Evolutionary conservation across 2,797 vertebrate genomes (phyloP), one percentile per base, ranked within the genome.

Genomic region (Myotis planiceps): DNA sequence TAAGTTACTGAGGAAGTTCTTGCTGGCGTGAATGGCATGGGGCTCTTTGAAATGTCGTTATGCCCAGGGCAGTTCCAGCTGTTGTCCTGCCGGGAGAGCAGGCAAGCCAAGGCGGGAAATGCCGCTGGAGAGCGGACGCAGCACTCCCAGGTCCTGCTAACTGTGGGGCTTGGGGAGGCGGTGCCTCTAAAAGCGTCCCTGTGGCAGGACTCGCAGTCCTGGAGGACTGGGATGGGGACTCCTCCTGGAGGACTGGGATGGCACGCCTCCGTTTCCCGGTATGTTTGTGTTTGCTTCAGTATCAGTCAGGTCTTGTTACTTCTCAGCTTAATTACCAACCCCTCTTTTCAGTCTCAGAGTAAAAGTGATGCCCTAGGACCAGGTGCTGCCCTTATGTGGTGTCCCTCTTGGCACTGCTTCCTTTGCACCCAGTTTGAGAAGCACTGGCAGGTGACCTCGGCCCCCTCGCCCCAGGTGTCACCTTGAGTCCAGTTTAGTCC

Each of bases 1-100:
- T 96, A 92, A 63, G 96, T 97, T 69, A 86, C 98, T 98, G 94
- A 49, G 94, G 96, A 97, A 98, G 97, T 97, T 96, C 92, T 42
- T 63, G 82, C 96, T 75, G 5, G 93, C 29, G 4, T 6, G 0
- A 23, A 34, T 27, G 25, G 42, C 66, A 15, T 0, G 0, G 32
- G 79, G 47, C n/a, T 72, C 25, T 60, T 49, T 76, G 51, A 63
- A 66, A 27, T 13, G 0, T 27, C 16, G 32, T 55, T 3, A 6
- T 0, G 10, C 19, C 6, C 3, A 47, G 51, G 45, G 13, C 2
- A 13, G 34, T 25, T 68, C 75, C 71, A 39, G 79, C 86, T 76
- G 49, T 65, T 45, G 53, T 85, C 92, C 58, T 9, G 6, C 16
- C 10, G 63, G 75, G 34, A 69, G 37, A 45, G 53, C 39, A 21